Base-by-base conservation (phyloP, 2,888 invertebrate genomes). In the Ormyrus pomaceus region DNA sequence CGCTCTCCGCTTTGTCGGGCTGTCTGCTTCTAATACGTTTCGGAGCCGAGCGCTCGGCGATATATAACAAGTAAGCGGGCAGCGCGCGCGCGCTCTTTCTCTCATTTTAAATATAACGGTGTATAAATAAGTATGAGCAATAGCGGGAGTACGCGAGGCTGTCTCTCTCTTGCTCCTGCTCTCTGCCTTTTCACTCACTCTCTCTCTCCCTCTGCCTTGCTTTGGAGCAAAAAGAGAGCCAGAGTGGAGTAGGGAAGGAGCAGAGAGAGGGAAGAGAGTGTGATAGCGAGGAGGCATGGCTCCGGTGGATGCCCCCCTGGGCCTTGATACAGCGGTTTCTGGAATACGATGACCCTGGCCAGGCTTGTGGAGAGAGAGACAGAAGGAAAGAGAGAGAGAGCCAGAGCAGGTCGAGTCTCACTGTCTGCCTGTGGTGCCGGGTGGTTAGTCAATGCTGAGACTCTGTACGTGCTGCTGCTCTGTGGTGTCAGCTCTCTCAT, bases 101-200 rank as follows among this genome's bases (percentile, higher is more conserved):
- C 88, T 89, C 89, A 90, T 90, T 90, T 90, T 89, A 90, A 90
- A 90, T 90, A 90, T 90, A 90, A 90, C 90, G 88, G 88, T 88
- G 88, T 90, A 90, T 90, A 89, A 90, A 90, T 90, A 90, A 90
- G 90, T 90, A 90, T 90, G 90, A 90, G 89, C 90, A 90, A 89
- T 87, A 90, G 89, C 90, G 86, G 86, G 89, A 89, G 88, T 89
- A 88, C 88, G 88, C 87, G 87, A 87, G 87, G 86, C 87, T 87
- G 86, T 86, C 83, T 84, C 83, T 82, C 66, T 50, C 64, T 34
- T 34, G 13, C 72, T n/a, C 62, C 72, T 69, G 79, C 83, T 45
- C 69, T 74, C 69, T 71, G 66, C 76, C 53, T 51, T 70, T 50
- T n/a, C 59, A 46, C 45, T 68, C 56, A 55, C 50, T 61, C 73